phyloP scores from a whole-genome alignment of 2,113 vertebrate species.

The Pitta sordida region DNA sequence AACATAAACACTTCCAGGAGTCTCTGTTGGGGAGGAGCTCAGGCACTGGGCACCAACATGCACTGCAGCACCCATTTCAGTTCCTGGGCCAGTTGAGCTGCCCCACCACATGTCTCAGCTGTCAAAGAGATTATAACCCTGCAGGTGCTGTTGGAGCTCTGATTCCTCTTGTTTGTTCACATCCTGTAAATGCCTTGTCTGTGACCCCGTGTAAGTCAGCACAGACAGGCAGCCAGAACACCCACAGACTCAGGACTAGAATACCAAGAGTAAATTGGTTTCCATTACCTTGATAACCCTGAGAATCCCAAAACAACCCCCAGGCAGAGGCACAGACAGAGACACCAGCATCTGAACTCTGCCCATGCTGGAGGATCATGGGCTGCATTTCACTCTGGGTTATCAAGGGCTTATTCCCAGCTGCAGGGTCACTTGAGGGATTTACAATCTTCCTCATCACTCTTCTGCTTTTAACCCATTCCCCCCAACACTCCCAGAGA shows the following conservation, averaged over 20 bases:
- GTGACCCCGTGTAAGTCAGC: neutral
- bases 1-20: too few species aligned
- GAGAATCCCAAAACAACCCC: neutral
- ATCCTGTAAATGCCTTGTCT: too few species aligned
- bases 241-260: neutral
- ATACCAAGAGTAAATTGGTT: too few species aligned
- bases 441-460: neutral
- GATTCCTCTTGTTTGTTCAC: neutral
- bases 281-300: neutral
- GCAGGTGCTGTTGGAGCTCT: neutral
- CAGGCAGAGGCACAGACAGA: neutral
- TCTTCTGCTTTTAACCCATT: neutral
- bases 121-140: neutral
- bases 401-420: neutral
- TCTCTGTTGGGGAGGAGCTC: too few species aligned
- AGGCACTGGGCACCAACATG: too few species aligned
- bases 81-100: neutral
- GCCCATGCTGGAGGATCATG: neutral
- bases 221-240: neutral
- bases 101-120: neutral
- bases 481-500: neutral
- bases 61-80: neutral
- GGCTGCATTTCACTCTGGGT: neutral
- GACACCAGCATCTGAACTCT: neutral
- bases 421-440: too few species aligned